These are phyloP conservation scores for Callithrix jacchus DNA, from an alignment of 2,113 vertebrate species.

Conservation along the genomic window DNA sequence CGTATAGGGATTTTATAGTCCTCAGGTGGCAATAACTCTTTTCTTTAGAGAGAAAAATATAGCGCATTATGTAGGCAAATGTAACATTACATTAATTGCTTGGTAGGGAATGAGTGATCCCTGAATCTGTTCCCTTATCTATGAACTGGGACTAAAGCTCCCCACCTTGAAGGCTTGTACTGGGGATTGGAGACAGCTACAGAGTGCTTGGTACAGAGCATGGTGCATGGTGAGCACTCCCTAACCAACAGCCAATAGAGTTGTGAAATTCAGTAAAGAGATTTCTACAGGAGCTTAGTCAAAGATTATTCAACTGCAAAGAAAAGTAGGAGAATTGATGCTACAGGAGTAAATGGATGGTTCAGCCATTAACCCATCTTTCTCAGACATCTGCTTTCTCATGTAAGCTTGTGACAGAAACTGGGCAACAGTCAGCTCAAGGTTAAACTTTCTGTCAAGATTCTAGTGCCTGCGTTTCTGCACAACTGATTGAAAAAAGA, in stretches of 20 bases:
- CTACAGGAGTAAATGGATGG: neutral
- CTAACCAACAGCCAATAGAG: neutral
- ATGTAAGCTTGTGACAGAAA: neutral
- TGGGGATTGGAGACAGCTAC: neutral
- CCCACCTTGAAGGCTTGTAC: neutral
- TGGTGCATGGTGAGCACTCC: neutral
- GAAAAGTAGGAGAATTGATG: neutral
- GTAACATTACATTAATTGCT: neutral
- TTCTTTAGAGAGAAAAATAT: slow-evolving; percentile 44
- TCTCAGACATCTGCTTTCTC: neutral
- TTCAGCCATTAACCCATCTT: neutral
- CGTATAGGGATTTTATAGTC: neutral
- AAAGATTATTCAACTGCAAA: neutral
- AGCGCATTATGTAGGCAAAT: neutral
- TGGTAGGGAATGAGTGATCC: neutral
- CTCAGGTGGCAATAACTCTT: neutral
- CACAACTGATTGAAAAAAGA: neutral
- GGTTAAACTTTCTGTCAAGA: neutral
- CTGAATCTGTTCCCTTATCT: neutral
- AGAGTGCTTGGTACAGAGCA: neutral
- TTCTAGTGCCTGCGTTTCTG: neutral
- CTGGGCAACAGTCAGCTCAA: neutral
- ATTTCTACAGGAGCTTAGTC: neutral
- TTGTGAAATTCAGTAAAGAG: neutral
- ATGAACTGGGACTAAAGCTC: neutral